Percentiles rank a stretch among this genome's conserved stretches.
Conservation (phyloP, 2,797 vertebrate genomes). For the Centroberyx gerrardi region DNA sequence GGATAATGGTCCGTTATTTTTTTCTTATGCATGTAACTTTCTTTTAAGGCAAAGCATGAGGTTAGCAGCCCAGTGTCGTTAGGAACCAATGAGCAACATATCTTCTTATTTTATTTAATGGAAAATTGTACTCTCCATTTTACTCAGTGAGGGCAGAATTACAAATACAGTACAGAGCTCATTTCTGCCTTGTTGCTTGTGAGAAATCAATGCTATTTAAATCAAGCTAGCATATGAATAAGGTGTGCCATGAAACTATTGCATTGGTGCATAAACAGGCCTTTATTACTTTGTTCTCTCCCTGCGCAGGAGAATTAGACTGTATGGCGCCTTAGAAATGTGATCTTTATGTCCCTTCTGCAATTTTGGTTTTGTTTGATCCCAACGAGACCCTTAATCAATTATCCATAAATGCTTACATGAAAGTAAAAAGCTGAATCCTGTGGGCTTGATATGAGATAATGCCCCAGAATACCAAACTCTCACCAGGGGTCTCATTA, state of each 20-base stretch:
- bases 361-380: conserved; percentile 21
- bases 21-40: too few relatives aligned
- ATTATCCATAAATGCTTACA: conserved; percentile 48
- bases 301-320: conserved; percentile 15
- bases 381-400: conserved; percentile 39
- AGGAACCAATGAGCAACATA: background rate
- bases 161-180: background rate
- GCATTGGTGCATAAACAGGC: conserved; percentile 2
- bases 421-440: conserved; percentile 27
- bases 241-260: background rate
- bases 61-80: too few relatives aligned
- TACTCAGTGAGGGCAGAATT: background rate
- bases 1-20: too few relatives aligned
- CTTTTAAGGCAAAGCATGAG: too few relatives aligned
- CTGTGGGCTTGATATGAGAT: conserved; percentile 12
- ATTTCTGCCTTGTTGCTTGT: conserved; percentile 6
- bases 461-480: background rate
- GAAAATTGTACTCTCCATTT: background rate
- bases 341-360: conserved; percentile 23
- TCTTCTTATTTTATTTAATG: background rate
- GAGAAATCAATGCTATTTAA: conserved; percentile 20
- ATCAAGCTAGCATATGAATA: background rate
- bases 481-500: conserved; percentile 24
- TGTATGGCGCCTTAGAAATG: conserved; percentile 18
- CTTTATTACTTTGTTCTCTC: conserved; percentile 10